phyloP scores from a whole-genome alignment of 2,888 invertebrate species.

The Andrena haemorrhoa region DNA sequence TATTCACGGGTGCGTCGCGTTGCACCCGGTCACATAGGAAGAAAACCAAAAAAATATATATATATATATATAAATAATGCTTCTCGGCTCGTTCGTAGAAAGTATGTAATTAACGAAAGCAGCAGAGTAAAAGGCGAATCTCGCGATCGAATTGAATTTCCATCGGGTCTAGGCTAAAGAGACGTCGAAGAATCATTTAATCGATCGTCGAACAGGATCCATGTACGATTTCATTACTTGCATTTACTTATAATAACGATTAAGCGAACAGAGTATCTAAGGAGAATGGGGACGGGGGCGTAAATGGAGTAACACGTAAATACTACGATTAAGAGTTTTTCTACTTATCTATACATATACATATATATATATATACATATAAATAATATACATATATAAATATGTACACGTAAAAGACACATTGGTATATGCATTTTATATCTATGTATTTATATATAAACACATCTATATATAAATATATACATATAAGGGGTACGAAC shows the following conservation, averaged over 20 bases:
- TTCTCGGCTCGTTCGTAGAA: constrained; percentile 58
- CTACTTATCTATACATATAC: constrained; percentile 74
- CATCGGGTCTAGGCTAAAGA: constrained; percentile 27
- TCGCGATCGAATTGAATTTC: constrained; percentile 28
- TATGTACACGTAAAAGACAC: constrained; percentile 63
- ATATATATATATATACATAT: constrained; percentile 66
- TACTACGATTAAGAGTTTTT: constrained; percentile 77
- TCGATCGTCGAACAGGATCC: constrained; percentile 29
- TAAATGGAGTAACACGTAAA: constrained; percentile 34
- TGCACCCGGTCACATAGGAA: neutral
- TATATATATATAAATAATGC: neutral
- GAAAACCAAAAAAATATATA: neutral
- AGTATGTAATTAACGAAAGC: constrained; percentile 32
- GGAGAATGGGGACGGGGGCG: neutral
- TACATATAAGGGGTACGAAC: constrained; percentile 58
- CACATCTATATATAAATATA: constrained; percentile 52
- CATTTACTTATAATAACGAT: constrained; percentile 46
- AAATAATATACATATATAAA: constrained; percentile 71
- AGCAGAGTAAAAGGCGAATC: neutral
- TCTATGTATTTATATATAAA: constrained; percentile 60
- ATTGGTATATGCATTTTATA: constrained; percentile 30
- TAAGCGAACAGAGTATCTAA: constrained; percentile 26
- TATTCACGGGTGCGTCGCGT: constrained; percentile 1
- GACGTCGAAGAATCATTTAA: constrained; percentile 36
- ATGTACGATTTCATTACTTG: constrained; percentile 42